phyloP scores from a whole-genome alignment of 2,113 vertebrate genomes.

The Merops nubicus region DNA sequence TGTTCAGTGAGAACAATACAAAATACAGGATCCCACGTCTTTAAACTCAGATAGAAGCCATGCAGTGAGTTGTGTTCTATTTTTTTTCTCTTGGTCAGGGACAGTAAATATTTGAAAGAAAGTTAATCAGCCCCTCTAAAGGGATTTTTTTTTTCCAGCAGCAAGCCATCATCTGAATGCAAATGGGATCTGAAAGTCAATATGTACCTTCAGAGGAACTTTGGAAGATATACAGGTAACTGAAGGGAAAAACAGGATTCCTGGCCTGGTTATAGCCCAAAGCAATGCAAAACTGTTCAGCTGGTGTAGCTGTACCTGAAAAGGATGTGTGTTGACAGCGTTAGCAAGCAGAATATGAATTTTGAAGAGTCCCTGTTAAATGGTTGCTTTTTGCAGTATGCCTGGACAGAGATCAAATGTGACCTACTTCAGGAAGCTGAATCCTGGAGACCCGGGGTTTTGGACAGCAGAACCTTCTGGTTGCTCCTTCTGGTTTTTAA shows the following conservation, averaged over 20 bases:
- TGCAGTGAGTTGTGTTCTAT: neutral
- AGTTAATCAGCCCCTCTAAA: conserved; percentile 16
- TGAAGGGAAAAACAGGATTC: conserved; percentile 24
- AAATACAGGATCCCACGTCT: neutral
- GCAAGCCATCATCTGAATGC: conserved; percentile 28
- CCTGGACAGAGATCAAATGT: neutral
- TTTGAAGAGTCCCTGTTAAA: neutral
- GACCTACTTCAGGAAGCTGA: conserved; percentile 13
- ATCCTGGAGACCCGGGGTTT: neutral
- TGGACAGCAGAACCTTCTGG: neutral
- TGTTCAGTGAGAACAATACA: neutral
- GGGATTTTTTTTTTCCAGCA: conserved; percentile 28
- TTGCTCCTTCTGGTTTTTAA: neutral
- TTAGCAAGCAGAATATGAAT: neutral
- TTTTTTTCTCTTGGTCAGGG: neutral
- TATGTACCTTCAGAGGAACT: conserved; percentile 11
- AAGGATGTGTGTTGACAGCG: neutral
- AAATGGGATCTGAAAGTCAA: conserved; percentile 48
- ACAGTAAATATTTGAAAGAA: neutral
- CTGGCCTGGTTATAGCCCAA: neutral
- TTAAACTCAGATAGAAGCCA: neutral
- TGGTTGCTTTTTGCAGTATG: neutral
- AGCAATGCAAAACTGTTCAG: neutral
- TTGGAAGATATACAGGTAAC: conserved; percentile 34
- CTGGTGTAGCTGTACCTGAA: neutral